phyloP scores from a whole-genome alignment of 2,888 invertebrate genomes.

The Tricholauxania praeusta region DNA sequence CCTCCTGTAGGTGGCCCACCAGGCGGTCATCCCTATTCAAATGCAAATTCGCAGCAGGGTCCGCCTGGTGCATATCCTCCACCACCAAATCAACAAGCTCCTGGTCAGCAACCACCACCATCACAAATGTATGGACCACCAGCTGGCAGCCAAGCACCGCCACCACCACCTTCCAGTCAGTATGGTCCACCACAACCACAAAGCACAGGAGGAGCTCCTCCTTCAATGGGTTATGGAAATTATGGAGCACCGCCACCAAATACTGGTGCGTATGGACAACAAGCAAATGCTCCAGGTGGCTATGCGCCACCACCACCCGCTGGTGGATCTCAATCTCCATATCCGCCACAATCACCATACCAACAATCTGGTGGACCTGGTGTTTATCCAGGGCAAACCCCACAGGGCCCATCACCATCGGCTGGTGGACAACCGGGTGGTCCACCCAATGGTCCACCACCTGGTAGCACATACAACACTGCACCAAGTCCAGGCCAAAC shows the following conservation, averaged over 20 bases:
- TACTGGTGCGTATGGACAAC: slow-evolving; percentile 49
- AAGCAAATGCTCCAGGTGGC: slow-evolving; percentile 59
- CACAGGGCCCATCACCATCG: slow-evolving; percentile 59
- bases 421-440: slow-evolving; percentile 50
- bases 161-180: slow-evolving; percentile 59
- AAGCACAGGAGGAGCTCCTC: slow-evolving; percentile 50
- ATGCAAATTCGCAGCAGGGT: slow-evolving; percentile 67
- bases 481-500: slow-evolving; percentile 70
- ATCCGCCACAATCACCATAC: slow-evolving; percentile 68
- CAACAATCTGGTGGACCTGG: slow-evolving; percentile 64
- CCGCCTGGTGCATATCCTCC: slow-evolving; percentile 69
- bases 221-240: slow-evolving; percentile 66
- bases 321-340: slow-evolving; percentile 63
- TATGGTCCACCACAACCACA: slow-evolving; percentile 60
- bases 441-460: slow-evolving; percentile 53
- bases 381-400: slow-evolving; percentile 62
- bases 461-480: slow-evolving; percentile 67
- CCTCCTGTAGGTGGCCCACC: slow-evolving; percentile 65
- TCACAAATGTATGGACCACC: slow-evolving; percentile 67
- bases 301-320: slow-evolving; percentile 66
- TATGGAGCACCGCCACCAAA: slow-evolving; percentile 67
- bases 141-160: slow-evolving; percentile 68
- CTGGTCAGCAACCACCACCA: slow-evolving; percentile 62
- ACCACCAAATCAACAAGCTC: slow-evolving; percentile 62
- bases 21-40: slow-evolving; percentile 68